Evolutionary conservation across 2,113 vertebrate species (phyloP).

Genomic region (Rissa tridactyla): DNA sequence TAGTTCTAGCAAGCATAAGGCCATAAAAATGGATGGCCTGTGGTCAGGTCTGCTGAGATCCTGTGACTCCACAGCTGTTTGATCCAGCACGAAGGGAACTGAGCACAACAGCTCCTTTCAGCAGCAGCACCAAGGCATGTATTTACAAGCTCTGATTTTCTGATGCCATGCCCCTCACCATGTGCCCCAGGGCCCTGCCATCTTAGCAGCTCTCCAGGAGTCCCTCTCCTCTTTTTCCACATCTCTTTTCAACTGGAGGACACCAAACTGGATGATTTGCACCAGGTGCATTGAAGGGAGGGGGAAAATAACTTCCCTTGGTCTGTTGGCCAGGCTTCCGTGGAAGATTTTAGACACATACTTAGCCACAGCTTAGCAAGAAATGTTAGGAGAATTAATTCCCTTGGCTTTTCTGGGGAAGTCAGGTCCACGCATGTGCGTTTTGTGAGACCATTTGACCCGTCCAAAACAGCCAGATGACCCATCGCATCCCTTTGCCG

Average conservation of each 20-base stretch:
- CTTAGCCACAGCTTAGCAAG: not conserved
- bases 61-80: not conserved
- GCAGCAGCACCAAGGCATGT: not conserved
- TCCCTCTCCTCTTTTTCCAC: not conserved
- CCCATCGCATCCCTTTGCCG: rapidly evolving
- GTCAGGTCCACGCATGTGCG: not conserved
- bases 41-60: not conserved
- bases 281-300: not conserved
- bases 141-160: not conserved
- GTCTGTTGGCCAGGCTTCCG: not conserved
- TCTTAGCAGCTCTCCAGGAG: not conserved
- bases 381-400: not conserved
- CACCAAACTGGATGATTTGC: not conserved
- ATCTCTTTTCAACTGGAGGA: not conserved
- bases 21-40: not conserved
- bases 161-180: not conserved
- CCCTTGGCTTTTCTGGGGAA: not conserved
- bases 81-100: not conserved
- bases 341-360: not conserved
- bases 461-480: not conserved
- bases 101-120: not conserved
- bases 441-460: not conserved
- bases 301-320: not conserved
- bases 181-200: no score
- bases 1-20: not conserved